Evolutionary conservation across 1,140 invertebrate genomes (phyloP), one percentile per base, ranked within the genome.

Genomic region (Calycopis cecrops): DNA sequence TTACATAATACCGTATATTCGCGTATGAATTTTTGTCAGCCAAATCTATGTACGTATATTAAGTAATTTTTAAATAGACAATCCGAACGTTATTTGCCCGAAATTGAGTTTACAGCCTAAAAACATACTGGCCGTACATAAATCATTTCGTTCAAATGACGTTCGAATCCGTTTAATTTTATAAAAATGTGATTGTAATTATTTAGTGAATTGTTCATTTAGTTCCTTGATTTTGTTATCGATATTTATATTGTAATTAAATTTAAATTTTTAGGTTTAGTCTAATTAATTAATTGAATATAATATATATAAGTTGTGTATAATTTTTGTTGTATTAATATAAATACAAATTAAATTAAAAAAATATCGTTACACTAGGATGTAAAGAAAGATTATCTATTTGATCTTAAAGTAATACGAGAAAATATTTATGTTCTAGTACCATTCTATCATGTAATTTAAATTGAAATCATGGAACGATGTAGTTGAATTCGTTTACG

Each of bases 361-460:
- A n/a, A 28, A 71, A 84, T 84, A 85, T 85, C 81, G 83, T 85
- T 85, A 87, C 73, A 78, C 82, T 87, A 87, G 84, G 75, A 64
- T 87, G 81, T 87, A 87, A 87, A 53, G 85, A 85, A 85, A 85
- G 84, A 87, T 87, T 85, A 85, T 87, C 84, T 87, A 87, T 87
- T 87, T 87, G 77, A 83, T 85, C 79, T 80, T 84, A 82, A 59
- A 79, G 77, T 83, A 84, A 85, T 82, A 82, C 71, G 76, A 81
- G 71, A 78, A 83, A 84, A 79, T 83, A 86, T 87, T 84, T 87
- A 85, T 84, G 82, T 85, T 87, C 82, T 87, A 87, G 84, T 84
- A 84, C 76, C 81, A 85, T 82, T 85, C 69, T 85, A 83, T 77
- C 75, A 73, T 85, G 79, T 87, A 87, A 84, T 84, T 84, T 69